Evolutionary conservation across 2,888 invertebrate species (phyloP), one percentile per base, ranked within the genome.

Genomic region (Drosophila fulvimacula): DNA sequence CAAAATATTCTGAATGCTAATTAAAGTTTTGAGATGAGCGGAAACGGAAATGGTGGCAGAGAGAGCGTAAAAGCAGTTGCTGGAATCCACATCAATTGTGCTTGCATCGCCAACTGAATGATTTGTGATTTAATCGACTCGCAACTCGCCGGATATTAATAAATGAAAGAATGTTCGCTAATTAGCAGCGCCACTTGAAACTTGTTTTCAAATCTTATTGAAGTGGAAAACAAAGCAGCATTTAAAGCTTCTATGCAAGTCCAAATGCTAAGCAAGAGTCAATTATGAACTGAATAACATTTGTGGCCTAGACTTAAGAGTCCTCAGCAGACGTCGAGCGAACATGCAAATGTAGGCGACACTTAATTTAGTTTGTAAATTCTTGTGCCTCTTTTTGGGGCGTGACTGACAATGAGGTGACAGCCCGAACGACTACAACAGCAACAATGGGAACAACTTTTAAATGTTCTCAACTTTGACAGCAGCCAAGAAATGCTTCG

Each of bases 291-390:
- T 34, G 36, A 57, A 60, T 19, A 59, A 46, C 41, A 55, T 46
- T 49, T 52, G 27, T 13, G 21, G 17, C 15, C 10, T 13, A 15
- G 17, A 30, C 15, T 32, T 58, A 24, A 10, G 15, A 56, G 49
- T 51, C 36, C 48, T n/a, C n/a, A n/a, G n/a, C n/a, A n/a, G n/a
- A n/a, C n/a, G n/a, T n/a, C n/a, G n/a, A n/a, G n/a, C n/a, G n/a
- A n/a, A n/a, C 70, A 79, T 85, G 80, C 64, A 79, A 88, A 88
- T 82, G 64, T 73, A 44, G 75, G 66, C 75, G 75, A 86, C 77
- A 83, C 70, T 86, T 79, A 82, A 86, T 88, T 88, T 73, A 77
- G 71, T 82, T 86, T 70, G 77, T 52, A 75, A 88, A 83, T 81
- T 75, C 75, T 82, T 88, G 56, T 62, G 86, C 73, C 77, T 79